Percentiles rank a stretch among this genome's conserved stretches.
Evolutionary conservation across 1,140 invertebrate species (phyloP).

Genomic region (Paralvinella palmiformis): DNA sequence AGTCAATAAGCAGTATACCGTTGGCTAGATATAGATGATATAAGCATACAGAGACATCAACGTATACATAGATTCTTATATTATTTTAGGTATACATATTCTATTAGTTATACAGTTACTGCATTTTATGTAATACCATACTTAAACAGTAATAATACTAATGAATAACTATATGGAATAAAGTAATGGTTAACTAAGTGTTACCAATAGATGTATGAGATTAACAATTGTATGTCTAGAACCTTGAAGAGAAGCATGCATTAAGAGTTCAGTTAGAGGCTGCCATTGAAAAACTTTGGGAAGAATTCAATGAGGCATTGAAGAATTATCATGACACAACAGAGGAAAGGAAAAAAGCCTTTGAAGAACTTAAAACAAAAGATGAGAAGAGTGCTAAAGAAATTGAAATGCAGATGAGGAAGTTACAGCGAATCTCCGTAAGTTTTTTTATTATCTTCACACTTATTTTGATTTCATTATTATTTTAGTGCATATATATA

Average conservation of each 20-base stretch:
- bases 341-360: slow-evolving; percentile 45
- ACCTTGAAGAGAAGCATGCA: slow-evolving; percentile 51
- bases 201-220: too few species aligned
- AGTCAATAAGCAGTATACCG: too few species aligned
- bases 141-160: neutral
- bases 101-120: too few species aligned
- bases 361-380: slow-evolving; percentile 47
- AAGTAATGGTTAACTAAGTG: too few species aligned
- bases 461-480: neutral
- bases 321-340: slow-evolving; percentile 48
- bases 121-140: neutral
- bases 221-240: too few species aligned
- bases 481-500: neutral
- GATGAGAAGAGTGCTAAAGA: slow-evolving; percentile 49
- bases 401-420: slow-evolving; percentile 49
- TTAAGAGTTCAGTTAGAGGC: slow-evolving; percentile 41
- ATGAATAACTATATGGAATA: too few species aligned
- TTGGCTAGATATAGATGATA: too few species aligned
- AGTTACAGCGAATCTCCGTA: slow-evolving; percentile 47
- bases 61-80: too few species aligned
- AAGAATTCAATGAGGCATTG: slow-evolving; percentile 41
- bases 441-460: slow-evolving; percentile 17
- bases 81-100: too few species aligned
- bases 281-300: slow-evolving; percentile 44
- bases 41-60: too few species aligned